Conservation (phyloP, 2,797 vertebrate genomes). For the Myripristis murdjan region DNA sequence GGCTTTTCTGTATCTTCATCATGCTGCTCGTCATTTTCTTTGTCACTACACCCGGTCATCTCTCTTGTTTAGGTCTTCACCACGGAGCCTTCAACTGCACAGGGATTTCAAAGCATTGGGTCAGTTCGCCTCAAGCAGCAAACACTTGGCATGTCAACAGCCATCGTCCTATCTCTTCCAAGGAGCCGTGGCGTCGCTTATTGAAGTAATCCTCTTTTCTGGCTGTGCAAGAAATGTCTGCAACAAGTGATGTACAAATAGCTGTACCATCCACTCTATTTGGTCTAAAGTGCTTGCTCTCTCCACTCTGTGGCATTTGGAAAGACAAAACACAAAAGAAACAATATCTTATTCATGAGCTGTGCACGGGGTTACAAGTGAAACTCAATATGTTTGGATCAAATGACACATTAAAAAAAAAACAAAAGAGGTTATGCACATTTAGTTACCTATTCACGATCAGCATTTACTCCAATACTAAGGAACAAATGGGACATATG, state of each 20-base stretch:
- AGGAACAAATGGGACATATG: not conserved
- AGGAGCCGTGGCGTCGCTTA: not conserved
- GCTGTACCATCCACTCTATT: not conserved
- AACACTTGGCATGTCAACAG: not conserved
- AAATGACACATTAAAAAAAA: constrained; percentile 62
- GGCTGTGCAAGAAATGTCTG: constrained; percentile 5
- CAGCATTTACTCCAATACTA: constrained; percentile 22
- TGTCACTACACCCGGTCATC: constrained; percentile 73
- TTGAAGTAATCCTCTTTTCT: constrained; percentile 32
- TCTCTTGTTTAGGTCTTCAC: constrained; percentile 27
- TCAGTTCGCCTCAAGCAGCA: constrained; percentile 23
- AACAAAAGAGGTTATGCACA: constrained; percentile 36
- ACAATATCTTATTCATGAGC: constrained; percentile 82
- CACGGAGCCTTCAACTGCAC: not conserved
- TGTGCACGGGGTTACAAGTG: constrained; percentile 47
- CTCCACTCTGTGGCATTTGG: constrained; percentile 49
- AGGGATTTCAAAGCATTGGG: not conserved
- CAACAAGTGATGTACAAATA: constrained; percentile 25
- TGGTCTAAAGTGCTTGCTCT: constrained; percentile 31
- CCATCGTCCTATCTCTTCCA: not conserved
- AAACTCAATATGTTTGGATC: constrained; percentile 71
- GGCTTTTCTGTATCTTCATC: constrained; percentile 47
- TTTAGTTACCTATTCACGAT: constrained; percentile 44
- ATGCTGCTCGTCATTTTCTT: constrained; percentile 40
- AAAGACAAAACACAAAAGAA: constrained; percentile 62